A percentile compares a stretch with the other conserved stretches of the same genome.
Conservation (phyloP, 2,888 invertebrate genomes). For the Chironomus riparius region DNA sequence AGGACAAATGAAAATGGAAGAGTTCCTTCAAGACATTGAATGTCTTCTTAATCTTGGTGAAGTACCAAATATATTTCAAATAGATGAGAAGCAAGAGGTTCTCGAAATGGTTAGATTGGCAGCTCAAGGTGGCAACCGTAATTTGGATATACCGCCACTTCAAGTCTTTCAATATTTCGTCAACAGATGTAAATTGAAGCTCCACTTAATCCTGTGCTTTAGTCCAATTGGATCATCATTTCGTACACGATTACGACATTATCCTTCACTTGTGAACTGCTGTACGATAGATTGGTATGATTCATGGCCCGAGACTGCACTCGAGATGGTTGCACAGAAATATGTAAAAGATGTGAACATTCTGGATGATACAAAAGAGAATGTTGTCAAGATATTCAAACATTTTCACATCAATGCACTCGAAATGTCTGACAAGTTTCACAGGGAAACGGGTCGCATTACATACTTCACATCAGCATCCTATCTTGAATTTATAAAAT, state of each 20-base stretch:
- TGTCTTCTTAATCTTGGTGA: constrained; percentile 82
- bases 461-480: constrained; percentile 88
- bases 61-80: constrained; percentile 78
- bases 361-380: constrained; percentile 49
- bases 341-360: constrained; percentile 61
- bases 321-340: constrained; percentile 71
- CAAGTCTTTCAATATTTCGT: constrained; percentile 74
- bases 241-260: constrained; percentile 69
- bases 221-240: constrained; percentile 78
- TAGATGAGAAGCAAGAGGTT: constrained; percentile 71
- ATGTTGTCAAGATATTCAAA: constrained; percentile 73
- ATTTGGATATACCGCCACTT: constrained; percentile 71
- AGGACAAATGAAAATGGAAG: constrained; percentile 75
- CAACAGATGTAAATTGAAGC: constrained; percentile 65
- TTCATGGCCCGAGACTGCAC: constrained; percentile 76
- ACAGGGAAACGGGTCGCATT: constrained; percentile 52
- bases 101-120: constrained; percentile 61
- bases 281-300: constrained; percentile 93
- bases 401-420: constrained; percentile 77
- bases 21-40: constrained; percentile 81
- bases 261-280: constrained; percentile 84
- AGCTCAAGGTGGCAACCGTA: constrained; percentile 74
- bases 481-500: constrained; percentile 72
- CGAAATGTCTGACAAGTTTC: constrained; percentile 53
- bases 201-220: constrained; percentile 68